These are phyloP conservation scores for Allolobophora icterica DNA, from an alignment of 2,888 invertebrate genomes.

Conservation along the genomic window DNA sequence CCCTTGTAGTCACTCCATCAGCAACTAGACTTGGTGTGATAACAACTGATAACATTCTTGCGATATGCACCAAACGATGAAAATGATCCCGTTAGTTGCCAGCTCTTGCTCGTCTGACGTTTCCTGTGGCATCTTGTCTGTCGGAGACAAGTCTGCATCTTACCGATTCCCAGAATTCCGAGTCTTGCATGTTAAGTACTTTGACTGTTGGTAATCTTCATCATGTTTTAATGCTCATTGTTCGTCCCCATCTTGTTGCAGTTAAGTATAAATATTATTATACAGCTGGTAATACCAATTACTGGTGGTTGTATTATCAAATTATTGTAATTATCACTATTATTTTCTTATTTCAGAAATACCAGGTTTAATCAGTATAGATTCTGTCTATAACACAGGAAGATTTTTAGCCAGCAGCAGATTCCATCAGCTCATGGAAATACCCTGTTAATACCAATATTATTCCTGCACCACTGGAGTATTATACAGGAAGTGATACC, in stretches of 20 bases:
- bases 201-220: not conserved
- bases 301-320: no score
- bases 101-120: not conserved
- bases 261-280: not conserved
- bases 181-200: not conserved
- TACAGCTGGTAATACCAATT: not conserved
- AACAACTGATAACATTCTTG: not conserved
- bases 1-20: not conserved
- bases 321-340: no score
- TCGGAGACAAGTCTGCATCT: not conserved
- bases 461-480: no score
- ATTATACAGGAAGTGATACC: not conserved
- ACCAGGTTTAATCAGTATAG: no score
- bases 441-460: no score
- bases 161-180: not conserved
- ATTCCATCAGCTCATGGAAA: no score
- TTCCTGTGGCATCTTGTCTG: not conserved
- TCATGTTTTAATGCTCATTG: not conserved
- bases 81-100: not conserved
- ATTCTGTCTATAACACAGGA: no score
- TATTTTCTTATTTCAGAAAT: no score
- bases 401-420: no score
- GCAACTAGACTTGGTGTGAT: not conserved
- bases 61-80: not conserved
- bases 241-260: not conserved